Evolutionary conservation across 2,797 vertebrate genomes (phyloP).

Genomic region (Mormyrops attenuatus): DNA sequence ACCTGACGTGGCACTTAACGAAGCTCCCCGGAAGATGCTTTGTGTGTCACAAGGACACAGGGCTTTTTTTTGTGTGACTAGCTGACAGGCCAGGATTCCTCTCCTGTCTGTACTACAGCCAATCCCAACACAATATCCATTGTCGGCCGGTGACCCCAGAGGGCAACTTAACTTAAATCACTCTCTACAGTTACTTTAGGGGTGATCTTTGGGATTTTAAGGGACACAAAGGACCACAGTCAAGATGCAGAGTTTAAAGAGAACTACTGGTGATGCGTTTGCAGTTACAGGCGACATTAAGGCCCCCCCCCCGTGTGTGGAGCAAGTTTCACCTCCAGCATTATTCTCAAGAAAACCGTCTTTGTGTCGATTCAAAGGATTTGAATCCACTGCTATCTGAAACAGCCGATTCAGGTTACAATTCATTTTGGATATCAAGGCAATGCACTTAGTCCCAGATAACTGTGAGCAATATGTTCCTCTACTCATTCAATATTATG

Average conservation of each 20-base stretch:
- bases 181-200: conserved; percentile 14
- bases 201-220: neutral
- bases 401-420: neutral
- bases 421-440: neutral
- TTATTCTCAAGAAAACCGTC: neutral
- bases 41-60: neutral
- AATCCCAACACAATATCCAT: conserved; percentile 6
- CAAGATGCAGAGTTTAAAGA: neutral
- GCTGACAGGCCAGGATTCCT: neutral
- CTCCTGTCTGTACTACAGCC: neutral
- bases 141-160: conserved; percentile 4
- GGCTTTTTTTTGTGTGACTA: neutral
- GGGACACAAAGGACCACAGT: conserved; percentile 6
- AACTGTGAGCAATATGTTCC: neutral
- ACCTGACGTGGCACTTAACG: neutral
- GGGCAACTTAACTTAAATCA: conserved; percentile 15
- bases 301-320: neutral
- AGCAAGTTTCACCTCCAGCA: neutral
- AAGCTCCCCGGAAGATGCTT: neutral
- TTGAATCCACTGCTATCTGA: neutral
- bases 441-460: neutral
- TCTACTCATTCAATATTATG: neutral
- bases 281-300: neutral
- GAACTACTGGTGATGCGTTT: neutral
- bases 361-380: neutral